These are phyloP conservation scores for Autographa pulchrina DNA, from an alignment of 2,888 invertebrate species.

Conservation along the genomic window DNA sequence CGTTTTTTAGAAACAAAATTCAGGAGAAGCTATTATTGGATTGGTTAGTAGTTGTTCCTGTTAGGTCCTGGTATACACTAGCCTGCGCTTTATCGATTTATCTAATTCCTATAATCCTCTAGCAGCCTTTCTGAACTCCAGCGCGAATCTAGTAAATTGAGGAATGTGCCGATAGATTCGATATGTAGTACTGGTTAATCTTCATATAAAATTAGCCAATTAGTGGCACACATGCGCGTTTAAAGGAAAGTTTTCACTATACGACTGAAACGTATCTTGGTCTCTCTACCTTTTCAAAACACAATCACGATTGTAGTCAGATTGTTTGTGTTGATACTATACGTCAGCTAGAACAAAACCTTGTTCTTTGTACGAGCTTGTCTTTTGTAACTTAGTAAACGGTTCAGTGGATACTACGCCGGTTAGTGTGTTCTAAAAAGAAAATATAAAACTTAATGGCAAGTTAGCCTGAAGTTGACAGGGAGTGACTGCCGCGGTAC, in stretches of 20 bases:
- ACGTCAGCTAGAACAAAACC: conserved; percentile 6
- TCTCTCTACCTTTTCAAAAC: neutral
- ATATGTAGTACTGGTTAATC: neutral
- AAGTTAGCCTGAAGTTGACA: conserved; percentile 83
- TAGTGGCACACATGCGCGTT: too few relatives aligned
- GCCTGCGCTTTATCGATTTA: too few relatives aligned
- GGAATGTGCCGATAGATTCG: neutral
- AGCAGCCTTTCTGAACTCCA: too few relatives aligned
- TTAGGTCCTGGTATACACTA: too few relatives aligned
- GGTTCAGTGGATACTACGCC: conserved; percentile 52
- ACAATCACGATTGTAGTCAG: neutral
- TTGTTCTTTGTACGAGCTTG: conserved; percentile 32
- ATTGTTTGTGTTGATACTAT: neutral
- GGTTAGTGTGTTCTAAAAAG: conserved; percentile 61
- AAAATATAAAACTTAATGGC: conserved; percentile 72
- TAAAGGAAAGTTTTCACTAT: neutral
- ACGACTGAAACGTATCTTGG: neutral
- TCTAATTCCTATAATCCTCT: neutral
- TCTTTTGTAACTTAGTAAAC: conserved; percentile 47
- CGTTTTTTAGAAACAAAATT: neutral
- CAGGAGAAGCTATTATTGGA: neutral
- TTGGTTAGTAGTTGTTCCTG: too few relatives aligned
- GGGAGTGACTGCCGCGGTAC: conserved; percentile 66
- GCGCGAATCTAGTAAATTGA: too few relatives aligned
- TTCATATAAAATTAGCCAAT: too few relatives aligned